Percentiles rank a stretch among this genome's conserved stretches.
phyloP scores from a whole-genome alignment of 2,113 vertebrate species.

The Marmota flaviventris region DNA sequence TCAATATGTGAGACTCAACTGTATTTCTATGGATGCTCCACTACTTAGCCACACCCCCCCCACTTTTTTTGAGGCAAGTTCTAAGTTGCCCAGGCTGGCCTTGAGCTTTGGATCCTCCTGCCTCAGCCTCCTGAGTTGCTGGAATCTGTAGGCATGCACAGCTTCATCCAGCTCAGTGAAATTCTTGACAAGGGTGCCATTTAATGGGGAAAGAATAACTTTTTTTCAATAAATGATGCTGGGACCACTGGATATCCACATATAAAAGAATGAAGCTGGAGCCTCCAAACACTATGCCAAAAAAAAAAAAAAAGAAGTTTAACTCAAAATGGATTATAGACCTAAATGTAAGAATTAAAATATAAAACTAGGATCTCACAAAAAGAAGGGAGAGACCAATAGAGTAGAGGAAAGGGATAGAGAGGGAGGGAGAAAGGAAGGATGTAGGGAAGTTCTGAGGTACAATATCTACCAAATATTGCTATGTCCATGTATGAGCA shows the following conservation, averaged over 20 bases:
- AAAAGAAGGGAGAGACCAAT: too few species aligned
- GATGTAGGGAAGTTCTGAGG: too few species aligned
- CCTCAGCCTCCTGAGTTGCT: too few species aligned
- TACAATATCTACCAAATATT: too few species aligned
- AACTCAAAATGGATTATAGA: not conserved
- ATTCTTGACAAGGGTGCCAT: not conserved
- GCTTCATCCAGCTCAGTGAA: too few species aligned
- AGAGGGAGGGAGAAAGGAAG: too few species aligned
- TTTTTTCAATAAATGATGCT: not conserved
- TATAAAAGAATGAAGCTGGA: not conserved
- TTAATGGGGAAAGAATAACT: not conserved
- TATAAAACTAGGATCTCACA: not conserved
- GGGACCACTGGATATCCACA: not conserved
- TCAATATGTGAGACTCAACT: conserved; percentile 19
- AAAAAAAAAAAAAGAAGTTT: not conserved
- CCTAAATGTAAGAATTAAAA: conserved; percentile 42
- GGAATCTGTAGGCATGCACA: too few species aligned
- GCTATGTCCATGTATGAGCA: too few species aligned
- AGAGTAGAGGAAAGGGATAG: too few species aligned
- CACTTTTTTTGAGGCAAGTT: too few species aligned
- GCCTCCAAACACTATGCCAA: not conserved
- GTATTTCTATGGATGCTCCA: not conserved
- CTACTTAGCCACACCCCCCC: not conserved
- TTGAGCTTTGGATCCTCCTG: too few species aligned
- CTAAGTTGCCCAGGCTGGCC: too few species aligned